These are phyloP conservation scores for Zoroaster sp. DNA, from an alignment of 53 echinoderm and acorn worm genomes.

Conservation along the genomic window DNA sequence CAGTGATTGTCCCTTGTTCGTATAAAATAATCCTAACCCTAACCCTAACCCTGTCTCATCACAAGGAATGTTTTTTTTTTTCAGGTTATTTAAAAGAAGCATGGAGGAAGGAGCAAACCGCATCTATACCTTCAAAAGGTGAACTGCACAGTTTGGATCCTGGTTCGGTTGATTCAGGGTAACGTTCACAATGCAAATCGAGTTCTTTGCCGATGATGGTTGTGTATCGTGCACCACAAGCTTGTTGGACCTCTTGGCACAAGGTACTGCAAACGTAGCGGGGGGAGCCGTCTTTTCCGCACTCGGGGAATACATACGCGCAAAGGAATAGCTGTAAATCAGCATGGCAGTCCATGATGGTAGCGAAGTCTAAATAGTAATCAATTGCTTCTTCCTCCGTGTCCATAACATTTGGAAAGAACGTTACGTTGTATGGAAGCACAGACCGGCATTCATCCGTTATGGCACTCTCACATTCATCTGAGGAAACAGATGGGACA, in stretches of 20 bases:
- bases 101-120: too few species aligned
- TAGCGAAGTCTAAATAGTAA: constrained; percentile 13
- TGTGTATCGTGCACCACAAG: background rate
- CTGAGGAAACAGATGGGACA: background rate
- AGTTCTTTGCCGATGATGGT: background rate
- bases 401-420: constrained; percentile 11
- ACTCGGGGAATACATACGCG: constrained; percentile 60
- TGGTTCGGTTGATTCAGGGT: background rate
- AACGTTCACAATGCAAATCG: constrained; percentile 26
- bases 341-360: constrained; percentile 21
- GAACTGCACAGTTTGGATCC: constrained; percentile 18
- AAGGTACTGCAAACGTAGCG: constrained; percentile 33
- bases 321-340: constrained; percentile 48
- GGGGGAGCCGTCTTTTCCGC: constrained; percentile 37
- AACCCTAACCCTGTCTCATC: too few species aligned
- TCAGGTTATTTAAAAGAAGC: too few species aligned
- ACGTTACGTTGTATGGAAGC: constrained; percentile 37
- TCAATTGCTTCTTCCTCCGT: constrained; percentile 48
- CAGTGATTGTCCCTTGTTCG: too few species aligned
- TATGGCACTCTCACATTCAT: constrained; percentile 10
- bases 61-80: too few species aligned
- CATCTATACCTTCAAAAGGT: constrained; percentile 38
- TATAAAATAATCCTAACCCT: too few species aligned
- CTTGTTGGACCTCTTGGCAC: constrained; percentile 20
- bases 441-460: background rate